Conservation (phyloP, 2,888 invertebrate species). For the Euplexia lucipara region DNA sequence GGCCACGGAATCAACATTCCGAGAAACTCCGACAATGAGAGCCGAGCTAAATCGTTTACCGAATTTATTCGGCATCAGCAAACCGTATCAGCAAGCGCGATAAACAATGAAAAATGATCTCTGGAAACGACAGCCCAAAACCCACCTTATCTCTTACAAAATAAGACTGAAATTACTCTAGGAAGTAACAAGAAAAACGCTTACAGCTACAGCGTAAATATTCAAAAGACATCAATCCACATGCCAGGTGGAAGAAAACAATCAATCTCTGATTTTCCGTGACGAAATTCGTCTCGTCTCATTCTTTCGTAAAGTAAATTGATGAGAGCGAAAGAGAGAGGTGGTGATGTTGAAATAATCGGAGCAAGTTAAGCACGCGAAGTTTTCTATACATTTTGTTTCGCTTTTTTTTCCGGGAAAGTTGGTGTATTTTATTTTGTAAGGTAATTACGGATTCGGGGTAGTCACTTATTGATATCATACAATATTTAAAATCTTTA, state of each 20-base stretch:
- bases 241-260: constrained; percentile 70
- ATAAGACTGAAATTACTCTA: constrained; percentile 34
- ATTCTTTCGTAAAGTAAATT: constrained; percentile 49
- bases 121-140: constrained; percentile 33
- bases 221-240: constrained; percentile 74
- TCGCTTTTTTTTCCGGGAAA: constrained; percentile 21
- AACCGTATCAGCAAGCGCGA: constrained; percentile 60
- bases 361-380: constrained; percentile 39
- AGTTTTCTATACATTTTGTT: constrained; percentile 45
- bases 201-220: constrained; percentile 63
- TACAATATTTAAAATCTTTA: no score
- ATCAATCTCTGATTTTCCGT: constrained; percentile 76
- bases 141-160: constrained; percentile 10
- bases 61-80: constrained; percentile 63
- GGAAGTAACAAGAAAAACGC: constrained; percentile 49
- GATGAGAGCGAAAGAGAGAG: constrained; percentile 53
- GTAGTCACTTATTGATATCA: no score
- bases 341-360: constrained; percentile 67
- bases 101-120: constrained; percentile 65
- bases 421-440: constrained; percentile 47
- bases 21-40: constrained; percentile 45
- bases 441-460: constrained; percentile 43
- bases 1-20: constrained; percentile 44
- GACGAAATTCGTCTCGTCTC: constrained; percentile 61
- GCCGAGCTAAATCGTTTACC: constrained; percentile 50